These are phyloP conservation scores for Brachionus manjavacas DNA, from an alignment of 1,140 invertebrate species.

Conservation along the genomic window DNA sequence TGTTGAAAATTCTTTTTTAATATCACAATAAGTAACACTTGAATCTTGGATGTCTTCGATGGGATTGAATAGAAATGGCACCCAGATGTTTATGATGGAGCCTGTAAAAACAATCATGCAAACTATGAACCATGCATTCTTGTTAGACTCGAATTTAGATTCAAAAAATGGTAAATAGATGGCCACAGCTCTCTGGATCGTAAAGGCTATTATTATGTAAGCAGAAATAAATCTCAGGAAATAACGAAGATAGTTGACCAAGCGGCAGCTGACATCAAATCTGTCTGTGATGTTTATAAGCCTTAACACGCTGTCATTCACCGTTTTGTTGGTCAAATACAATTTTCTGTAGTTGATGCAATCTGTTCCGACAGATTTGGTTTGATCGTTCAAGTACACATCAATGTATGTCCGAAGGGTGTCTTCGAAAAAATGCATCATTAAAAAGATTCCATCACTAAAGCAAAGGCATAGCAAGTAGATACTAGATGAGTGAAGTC, in stretches of 20 bases:
- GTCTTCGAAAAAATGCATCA: slow-evolving; percentile 42
- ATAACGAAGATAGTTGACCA: slow-evolving; percentile 36
- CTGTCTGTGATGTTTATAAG: slow-evolving; percentile 6
- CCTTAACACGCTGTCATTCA: background rate
- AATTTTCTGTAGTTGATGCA: background rate
- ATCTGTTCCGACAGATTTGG: background rate
- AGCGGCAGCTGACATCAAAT: background rate
- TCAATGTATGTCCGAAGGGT: slow-evolving; percentile 35
- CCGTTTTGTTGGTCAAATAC: background rate
- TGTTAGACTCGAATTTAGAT: slow-evolving; percentile 27
- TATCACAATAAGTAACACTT: slow-evolving; percentile 20
- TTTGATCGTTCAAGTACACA: background rate
- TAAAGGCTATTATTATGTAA: slow-evolving; percentile 27
- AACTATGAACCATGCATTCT: slow-evolving; percentile 6
- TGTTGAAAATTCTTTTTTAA: slow-evolving; percentile 8
- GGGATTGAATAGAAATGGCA: slow-evolving; percentile 38
- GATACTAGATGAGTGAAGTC: slow-evolving; percentile 36
- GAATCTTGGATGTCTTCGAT: background rate
- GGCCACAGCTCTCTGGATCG: slow-evolving; percentile 26
- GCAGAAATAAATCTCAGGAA: slow-evolving; percentile 35
- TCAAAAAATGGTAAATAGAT: slow-evolving; percentile 24
- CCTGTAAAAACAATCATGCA: background rate
- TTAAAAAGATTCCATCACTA: slow-evolving; percentile 27
- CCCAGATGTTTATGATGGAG: background rate
- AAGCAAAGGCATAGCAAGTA: slow-evolving; percentile 20